Conservation (phyloP, 2,113 vertebrate genomes). For the Hipposideros armiger region DNA sequence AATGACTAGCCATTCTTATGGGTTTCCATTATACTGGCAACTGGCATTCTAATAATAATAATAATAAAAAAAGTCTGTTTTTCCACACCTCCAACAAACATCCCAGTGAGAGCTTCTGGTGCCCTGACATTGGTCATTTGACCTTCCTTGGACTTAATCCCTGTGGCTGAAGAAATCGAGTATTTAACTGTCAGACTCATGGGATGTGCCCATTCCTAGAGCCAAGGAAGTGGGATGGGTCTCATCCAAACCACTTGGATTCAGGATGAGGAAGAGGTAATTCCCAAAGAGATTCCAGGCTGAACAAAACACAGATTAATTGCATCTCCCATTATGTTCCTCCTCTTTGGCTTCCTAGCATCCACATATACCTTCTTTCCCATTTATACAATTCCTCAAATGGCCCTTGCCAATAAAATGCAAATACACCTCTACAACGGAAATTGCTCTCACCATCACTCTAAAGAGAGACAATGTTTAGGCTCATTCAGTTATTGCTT, state of each 20-base stretch:
- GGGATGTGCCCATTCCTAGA: not conserved
- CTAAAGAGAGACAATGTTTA: not conserved
- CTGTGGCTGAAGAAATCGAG: not conserved
- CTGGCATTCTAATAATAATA: not conserved
- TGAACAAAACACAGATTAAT: constrained; percentile 11
- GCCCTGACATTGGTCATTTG: not conserved
- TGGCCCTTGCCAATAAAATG: not conserved
- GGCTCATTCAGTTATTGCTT: not conserved
- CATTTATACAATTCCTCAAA: not conserved
- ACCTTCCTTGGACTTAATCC: not conserved
- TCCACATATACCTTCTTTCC: not conserved
- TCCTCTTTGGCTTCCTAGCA: not conserved
- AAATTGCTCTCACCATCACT: not conserved
- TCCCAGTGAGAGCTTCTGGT: not conserved
- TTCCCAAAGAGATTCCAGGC: not conserved
- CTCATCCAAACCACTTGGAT: not conserved
- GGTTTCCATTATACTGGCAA: not conserved
- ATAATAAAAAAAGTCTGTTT: not conserved
- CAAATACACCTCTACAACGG: not conserved
- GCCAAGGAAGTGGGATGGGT: not conserved
- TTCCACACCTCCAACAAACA: not conserved
- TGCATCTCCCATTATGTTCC: not conserved
- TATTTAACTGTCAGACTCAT: not conserved
- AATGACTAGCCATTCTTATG: not conserved
- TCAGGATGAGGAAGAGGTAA: not conserved